Percentiles rank a stretch among this genome's conserved stretches.
Evolutionary conservation across 2,113 vertebrate species (phyloP).

Genomic region (Cottus gobio): DNA sequence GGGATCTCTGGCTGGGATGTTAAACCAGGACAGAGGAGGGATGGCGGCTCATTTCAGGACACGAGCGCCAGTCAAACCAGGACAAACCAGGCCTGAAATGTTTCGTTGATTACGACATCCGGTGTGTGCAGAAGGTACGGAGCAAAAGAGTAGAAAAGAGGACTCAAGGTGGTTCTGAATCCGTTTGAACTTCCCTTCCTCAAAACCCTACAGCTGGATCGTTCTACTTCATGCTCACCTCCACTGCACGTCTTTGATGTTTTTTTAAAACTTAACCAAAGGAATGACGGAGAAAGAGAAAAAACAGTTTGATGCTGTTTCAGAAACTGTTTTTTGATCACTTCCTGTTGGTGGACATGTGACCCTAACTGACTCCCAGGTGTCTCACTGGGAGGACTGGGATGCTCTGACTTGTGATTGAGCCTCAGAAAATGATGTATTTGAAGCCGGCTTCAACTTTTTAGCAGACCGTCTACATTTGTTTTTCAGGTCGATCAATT

Average conservation of each 20-base stretch:
- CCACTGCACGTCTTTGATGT: neutral
- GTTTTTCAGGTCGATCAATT: neutral
- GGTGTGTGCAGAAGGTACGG: neutral
- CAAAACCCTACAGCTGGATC: neutral
- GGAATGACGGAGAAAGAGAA: neutral
- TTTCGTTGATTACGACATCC: neutral
- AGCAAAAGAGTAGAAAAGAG: neutral
- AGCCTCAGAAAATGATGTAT: neutral
- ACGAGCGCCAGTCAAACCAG: neutral
- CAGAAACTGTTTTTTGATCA: neutral
- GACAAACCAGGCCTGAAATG: neutral
- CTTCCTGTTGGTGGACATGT: neutral
- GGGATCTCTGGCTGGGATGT: constrained; percentile 22
- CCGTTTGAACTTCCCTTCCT: neutral
- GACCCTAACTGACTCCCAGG: constrained; percentile 11
- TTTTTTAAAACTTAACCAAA: neutral
- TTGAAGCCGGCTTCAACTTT: neutral
- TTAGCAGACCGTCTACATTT: neutral
- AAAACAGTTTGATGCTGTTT: neutral
- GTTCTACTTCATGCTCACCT: neutral
- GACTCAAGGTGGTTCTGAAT: too few relatives aligned
- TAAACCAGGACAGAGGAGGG: constrained; percentile 39
- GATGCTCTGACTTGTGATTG: neutral
- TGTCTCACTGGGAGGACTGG: constrained; percentile 2
- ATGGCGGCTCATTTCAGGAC: constrained; percentile 24